phyloP scores from a whole-genome alignment of 2,113 vertebrate species.

The Diadophis punctatus region DNA sequence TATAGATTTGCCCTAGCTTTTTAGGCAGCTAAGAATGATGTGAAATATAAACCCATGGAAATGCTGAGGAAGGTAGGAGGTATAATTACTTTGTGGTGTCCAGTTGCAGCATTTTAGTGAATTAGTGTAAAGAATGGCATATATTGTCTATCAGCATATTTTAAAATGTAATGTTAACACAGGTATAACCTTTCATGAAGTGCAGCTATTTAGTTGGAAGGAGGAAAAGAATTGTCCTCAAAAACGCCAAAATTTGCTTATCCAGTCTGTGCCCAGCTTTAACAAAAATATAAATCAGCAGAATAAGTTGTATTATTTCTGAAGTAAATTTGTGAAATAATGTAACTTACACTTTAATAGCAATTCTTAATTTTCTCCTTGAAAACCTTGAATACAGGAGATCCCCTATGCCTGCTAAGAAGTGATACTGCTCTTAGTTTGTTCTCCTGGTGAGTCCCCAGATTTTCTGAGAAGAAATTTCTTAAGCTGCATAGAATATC shows the following conservation, averaged over 20 bases:
- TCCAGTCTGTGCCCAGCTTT: background rate
- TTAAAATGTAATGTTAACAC: slow-evolving; percentile 9
- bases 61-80: background rate
- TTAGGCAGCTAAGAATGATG: background rate
- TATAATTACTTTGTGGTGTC: background rate
- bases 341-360: background rate
- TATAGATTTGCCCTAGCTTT: background rate
- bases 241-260: background rate
- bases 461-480: background rate
- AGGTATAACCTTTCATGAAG: slow-evolving; percentile 1
- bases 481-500: background rate
- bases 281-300: slow-evolving; percentile 7
- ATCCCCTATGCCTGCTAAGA: background rate
- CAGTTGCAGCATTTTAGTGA: background rate
- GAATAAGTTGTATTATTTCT: slow-evolving; percentile 9
- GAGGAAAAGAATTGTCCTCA: background rate
- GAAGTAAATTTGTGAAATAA: background rate
- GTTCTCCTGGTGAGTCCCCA: background rate
- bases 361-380: background rate
- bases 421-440: background rate
- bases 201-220: background rate
- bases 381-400: background rate
- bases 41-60: slow-evolving; percentile 1
- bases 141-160: slow-evolving; percentile 3
- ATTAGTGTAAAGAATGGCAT: background rate